Conservation (phyloP, 2,797 vertebrate species). For the Falco columbarius region DNA sequence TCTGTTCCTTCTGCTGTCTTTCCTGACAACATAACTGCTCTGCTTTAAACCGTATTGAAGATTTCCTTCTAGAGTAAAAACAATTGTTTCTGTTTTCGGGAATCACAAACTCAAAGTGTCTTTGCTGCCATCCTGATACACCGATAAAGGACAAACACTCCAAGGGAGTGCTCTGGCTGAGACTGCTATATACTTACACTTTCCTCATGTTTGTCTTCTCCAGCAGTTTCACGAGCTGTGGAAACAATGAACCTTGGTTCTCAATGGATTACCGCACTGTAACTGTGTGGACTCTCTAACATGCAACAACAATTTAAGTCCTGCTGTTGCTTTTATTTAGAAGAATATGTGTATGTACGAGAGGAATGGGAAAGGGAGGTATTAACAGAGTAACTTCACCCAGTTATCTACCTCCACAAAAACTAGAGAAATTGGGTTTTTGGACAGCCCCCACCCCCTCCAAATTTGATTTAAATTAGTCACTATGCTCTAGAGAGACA, state of each 20-base stretch:
- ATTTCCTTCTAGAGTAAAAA: neutral
- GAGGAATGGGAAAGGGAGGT: neutral
- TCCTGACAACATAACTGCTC: neutral
- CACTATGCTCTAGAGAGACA: neutral
- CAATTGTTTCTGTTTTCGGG: neutral
- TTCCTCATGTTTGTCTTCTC: neutral
- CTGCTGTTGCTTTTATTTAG: neutral
- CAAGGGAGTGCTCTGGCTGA: neutral
- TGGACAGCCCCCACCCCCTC: accelerated
- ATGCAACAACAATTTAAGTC: neutral
- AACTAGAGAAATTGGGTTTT: neutral
- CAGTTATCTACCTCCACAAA: neutral
- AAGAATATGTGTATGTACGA: neutral
- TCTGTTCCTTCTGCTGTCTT: neutral
- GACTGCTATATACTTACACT: neutral
- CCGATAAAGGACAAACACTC: neutral
- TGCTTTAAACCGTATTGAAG: neutral
- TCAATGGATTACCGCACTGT: neutral
- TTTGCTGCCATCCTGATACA: neutral
- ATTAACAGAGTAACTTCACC: neutral
- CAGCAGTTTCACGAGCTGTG: neutral
- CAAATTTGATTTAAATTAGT: neutral
- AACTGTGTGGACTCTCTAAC: neutral
- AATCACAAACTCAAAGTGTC: neutral
- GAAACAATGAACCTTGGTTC: neutral